These are phyloP conservation scores for Thymelicus sylvestris DNA, from an alignment of 2,888 invertebrate genomes.

Conservation along the genomic window DNA sequence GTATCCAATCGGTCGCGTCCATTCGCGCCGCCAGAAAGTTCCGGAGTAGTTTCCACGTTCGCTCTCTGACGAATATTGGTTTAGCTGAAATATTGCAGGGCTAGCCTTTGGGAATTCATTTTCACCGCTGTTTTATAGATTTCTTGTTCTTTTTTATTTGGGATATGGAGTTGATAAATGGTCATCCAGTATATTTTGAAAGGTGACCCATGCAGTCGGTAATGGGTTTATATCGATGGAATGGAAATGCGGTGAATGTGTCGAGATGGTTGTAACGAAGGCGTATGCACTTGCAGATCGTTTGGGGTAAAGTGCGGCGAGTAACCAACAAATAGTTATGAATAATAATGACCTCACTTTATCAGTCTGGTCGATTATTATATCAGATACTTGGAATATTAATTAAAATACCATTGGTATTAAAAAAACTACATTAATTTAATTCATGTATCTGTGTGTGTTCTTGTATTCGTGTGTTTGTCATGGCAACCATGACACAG, in stretches of 20 bases:
- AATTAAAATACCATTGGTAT: too few relatives aligned
- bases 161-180: not conserved
- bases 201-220: not conserved
- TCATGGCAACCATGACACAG: too few relatives aligned
- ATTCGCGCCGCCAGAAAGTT: constrained; percentile 16
- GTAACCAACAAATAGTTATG: too few relatives aligned
- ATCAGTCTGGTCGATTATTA: too few relatives aligned
- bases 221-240: not conserved
- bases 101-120: constrained; percentile 3
- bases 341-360: too few relatives aligned
- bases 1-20: constrained; percentile 22
- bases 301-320: too few relatives aligned
- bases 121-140: constrained; percentile 11
- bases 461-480: too few relatives aligned
- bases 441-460: too few relatives aligned
- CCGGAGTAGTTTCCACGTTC: constrained; percentile 11
- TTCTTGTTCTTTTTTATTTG: not conserved
- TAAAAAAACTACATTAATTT: too few relatives aligned
- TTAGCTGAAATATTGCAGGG: constrained; percentile 8
- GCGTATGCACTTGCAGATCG: too few relatives aligned
- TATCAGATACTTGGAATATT: too few relatives aligned
- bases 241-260: not conserved
- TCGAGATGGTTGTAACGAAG: not conserved
- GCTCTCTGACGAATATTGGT: constrained; percentile 9
- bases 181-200: not conserved